These are phyloP conservation scores for Aplodontia rufa DNA, from an alignment of 2,113 vertebrate species.

Conservation along the genomic window DNA sequence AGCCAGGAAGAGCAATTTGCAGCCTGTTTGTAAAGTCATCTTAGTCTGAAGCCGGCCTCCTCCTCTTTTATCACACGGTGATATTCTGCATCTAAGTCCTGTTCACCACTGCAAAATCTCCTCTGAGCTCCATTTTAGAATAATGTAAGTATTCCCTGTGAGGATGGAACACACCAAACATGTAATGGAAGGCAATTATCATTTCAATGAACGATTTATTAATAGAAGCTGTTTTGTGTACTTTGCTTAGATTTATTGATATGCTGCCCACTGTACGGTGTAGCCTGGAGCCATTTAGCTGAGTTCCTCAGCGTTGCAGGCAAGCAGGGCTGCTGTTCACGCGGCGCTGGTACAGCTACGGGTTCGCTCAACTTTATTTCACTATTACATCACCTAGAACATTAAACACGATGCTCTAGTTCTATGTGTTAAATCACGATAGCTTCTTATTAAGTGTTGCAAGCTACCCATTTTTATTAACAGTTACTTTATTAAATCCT, in stretches of 20 bases:
- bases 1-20: constrained; percentile 83
- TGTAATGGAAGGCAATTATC: constrained; percentile 65
- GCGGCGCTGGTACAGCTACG: constrained; percentile 52
- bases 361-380: constrained; percentile 81
- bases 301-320: background rate
- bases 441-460: constrained; percentile 84
- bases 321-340: constrained; percentile 35
- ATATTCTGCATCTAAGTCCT: constrained; percentile 73
- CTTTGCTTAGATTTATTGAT: constrained; percentile 58
- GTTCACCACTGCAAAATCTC: constrained; percentile 71
- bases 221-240: background rate
- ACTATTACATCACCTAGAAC: constrained; percentile 83
- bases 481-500: constrained; percentile 90
- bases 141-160: constrained; percentile 40
- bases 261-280: background rate
- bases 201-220: constrained; percentile 74
- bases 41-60: constrained; percentile 69
- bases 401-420: constrained; percentile 84
- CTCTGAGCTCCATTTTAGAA: constrained; percentile 72
- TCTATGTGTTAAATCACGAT: constrained; percentile 83
- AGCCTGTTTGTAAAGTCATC: constrained; percentile 81
- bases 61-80: constrained; percentile 58
- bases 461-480: constrained; percentile 87
- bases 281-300: constrained; percentile 56
- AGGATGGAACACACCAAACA: constrained; percentile 68